Conservation (phyloP, 1,140 invertebrate genomes). For the Temnothorax curvispinosus region DNA sequence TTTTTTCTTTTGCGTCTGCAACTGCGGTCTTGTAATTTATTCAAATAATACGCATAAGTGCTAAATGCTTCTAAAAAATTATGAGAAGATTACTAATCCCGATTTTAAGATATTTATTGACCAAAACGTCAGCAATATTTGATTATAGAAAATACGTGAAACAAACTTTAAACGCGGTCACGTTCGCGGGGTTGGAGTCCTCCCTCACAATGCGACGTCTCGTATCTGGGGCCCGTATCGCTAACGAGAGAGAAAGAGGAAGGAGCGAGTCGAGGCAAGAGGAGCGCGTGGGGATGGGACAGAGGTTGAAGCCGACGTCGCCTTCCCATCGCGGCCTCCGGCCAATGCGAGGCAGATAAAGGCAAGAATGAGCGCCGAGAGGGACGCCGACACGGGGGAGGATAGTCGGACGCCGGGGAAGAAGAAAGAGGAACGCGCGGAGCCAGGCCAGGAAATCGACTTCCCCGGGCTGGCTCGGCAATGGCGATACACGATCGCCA, state of each 20-base stretch:
- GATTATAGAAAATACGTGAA: not conserved
- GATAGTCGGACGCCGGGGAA: not conserved
- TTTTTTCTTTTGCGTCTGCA: not conserved
- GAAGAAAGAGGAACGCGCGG: constrained; percentile 21
- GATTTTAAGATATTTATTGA: not conserved
- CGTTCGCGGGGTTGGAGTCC: constrained; percentile 20
- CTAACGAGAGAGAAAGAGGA: constrained; percentile 53
- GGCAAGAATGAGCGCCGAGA: constrained; percentile 44
- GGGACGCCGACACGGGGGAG: not conserved
- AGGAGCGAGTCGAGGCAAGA: constrained; percentile 4
- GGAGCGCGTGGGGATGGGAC: not conserved
- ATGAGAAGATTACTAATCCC: not conserved
- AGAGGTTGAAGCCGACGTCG: not conserved
- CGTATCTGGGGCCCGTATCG: constrained; percentile 50
- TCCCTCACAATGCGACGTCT: constrained; percentile 16
- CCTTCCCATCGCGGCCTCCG: constrained; percentile 34
- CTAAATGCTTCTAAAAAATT: not conserved
- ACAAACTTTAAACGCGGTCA: not conserved
- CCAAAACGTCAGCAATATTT: not conserved
- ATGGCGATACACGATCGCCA: constrained; percentile 75
- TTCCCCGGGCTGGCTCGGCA: constrained; percentile 68
- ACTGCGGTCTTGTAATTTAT: not conserved
- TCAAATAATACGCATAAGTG: not conserved
- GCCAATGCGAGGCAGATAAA: constrained; percentile 42
- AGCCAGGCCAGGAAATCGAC: constrained; percentile 78